A percentile compares a stretch with the other conserved stretches of the same genome.
phyloP scores from a whole-genome alignment of 2,113 vertebrate genomes.

The Myotis lucifugus region DNA sequence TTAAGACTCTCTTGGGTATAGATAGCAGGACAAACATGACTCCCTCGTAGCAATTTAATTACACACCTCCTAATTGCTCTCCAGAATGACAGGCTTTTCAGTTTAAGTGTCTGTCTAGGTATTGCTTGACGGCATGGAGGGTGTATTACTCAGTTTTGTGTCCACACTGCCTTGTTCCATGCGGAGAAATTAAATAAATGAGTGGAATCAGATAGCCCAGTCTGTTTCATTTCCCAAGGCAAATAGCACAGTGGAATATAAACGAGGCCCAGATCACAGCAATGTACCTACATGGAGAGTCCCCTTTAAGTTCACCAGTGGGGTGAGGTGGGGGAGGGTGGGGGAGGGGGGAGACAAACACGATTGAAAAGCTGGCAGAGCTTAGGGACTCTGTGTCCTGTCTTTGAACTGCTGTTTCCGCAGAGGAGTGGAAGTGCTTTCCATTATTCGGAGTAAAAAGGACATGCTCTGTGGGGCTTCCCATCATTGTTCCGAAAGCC shows the following conservation, averaged over 20 bases:
- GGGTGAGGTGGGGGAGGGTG: too few relatives aligned
- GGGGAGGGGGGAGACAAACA: background rate
- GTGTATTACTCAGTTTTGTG: background rate
- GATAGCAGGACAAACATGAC: background rate
- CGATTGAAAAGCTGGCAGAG: conserved; percentile 55
- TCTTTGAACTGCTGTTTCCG: conserved; percentile 79
- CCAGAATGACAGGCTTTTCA: background rate
- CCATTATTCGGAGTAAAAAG: conserved; percentile 72
- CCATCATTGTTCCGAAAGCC: conserved; percentile 80
- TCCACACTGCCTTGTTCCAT: background rate
- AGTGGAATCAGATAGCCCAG: background rate
- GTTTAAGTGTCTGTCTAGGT: background rate
- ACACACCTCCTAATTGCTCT: background rate
- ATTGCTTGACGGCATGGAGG: background rate
- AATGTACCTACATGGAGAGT: background rate
- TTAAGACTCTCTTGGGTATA: background rate
- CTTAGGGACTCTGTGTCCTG: conserved; percentile 75
- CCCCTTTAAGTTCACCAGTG: conserved; percentile 39
- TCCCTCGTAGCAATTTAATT: background rate
- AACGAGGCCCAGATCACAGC: conserved; percentile 26
- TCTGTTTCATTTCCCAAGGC: conserved; percentile 50
- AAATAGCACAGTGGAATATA: background rate
- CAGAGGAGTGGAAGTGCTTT: conserved; percentile 76
- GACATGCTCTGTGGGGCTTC: conserved; percentile 78
- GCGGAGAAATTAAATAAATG: background rate